Conservation (phyloP, 2,797 vertebrate genomes). For the Chiloscyllium punctatum region DNA sequence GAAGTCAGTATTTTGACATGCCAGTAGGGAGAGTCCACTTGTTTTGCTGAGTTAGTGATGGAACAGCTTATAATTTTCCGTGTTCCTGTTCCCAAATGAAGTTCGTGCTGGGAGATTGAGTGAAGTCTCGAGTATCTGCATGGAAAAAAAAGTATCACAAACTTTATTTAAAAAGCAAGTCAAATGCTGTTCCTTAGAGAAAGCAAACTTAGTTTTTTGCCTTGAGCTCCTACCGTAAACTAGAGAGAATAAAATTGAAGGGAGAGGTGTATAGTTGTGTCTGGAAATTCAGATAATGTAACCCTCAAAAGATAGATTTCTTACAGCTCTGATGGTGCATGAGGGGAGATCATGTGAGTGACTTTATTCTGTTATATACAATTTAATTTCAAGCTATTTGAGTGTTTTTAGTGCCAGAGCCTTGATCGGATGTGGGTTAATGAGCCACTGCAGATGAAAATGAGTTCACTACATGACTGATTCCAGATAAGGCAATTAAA, state of each 20-base stretch:
- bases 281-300: neutral
- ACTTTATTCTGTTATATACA: neutral
- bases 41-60: neutral
- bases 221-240: neutral
- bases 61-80: neutral
- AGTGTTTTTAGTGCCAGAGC: neutral
- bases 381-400: neutral
- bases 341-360: neutral
- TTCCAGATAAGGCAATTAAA: neutral
- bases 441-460: conserved; percentile 6
- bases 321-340: neutral
- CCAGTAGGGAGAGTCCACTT: neutral
- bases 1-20: neutral
- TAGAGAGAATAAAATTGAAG: neutral
- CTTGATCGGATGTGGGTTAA: neutral
- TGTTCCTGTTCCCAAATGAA: neutral
- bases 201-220: neutral
- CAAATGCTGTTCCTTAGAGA: neutral
- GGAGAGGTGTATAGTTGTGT: neutral
- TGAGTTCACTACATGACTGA: conserved; percentile 12
- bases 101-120: neutral
- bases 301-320: neutral
- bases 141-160: neutral
- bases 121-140: neutral
- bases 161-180: neutral